These are phyloP conservation scores for Chymomyza costata DNA, from an alignment of 1,140 invertebrate genomes.

Conservation along the genomic window DNA sequence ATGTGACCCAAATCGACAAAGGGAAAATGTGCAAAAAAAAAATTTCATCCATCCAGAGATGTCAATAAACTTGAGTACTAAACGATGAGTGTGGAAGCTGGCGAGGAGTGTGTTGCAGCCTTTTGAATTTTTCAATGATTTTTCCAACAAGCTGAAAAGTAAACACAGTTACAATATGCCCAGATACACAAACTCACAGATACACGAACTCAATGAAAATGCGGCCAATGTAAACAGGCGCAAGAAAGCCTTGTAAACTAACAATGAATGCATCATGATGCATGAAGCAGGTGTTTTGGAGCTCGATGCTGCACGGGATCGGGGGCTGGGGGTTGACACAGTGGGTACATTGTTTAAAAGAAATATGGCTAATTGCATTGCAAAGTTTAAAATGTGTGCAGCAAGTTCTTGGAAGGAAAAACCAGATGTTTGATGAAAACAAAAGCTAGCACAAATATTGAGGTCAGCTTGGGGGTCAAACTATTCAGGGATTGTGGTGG, in stretches of 20 bases:
- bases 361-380: conserved; percentile 27
- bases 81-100: conserved; percentile 2
- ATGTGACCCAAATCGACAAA: too few relatives aligned
- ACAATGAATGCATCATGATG: conserved; percentile 23
- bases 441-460: too few relatives aligned
- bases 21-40: too few relatives aligned
- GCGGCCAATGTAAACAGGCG: conserved; percentile 41
- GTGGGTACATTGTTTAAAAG: too few relatives aligned
- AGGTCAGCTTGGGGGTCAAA: too few relatives aligned
- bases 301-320: too few relatives aligned
- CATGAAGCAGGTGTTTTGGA: too few relatives aligned
- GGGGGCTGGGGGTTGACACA: too few relatives aligned
- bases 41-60: too few relatives aligned
- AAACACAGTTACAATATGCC: conserved; percentile 22
- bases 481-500: too few relatives aligned
- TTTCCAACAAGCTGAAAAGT: conserved; percentile 13
- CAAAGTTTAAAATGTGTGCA: conserved; percentile 21
- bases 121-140: conserved; percentile 3
- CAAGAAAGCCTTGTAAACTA: conserved; percentile 18
- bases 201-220: conserved; percentile 15
- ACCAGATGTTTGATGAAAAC: too few relatives aligned
- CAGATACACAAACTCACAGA: too few relatives aligned
- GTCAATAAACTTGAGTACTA: conserved; percentile 8
- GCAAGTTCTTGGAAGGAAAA: conserved; percentile 24
- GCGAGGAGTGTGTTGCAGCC: conserved; percentile 2